These are phyloP conservation scores for Synchiropus splendidus DNA, from an alignment of 2,113 vertebrate species.

Conservation along the genomic window DNA sequence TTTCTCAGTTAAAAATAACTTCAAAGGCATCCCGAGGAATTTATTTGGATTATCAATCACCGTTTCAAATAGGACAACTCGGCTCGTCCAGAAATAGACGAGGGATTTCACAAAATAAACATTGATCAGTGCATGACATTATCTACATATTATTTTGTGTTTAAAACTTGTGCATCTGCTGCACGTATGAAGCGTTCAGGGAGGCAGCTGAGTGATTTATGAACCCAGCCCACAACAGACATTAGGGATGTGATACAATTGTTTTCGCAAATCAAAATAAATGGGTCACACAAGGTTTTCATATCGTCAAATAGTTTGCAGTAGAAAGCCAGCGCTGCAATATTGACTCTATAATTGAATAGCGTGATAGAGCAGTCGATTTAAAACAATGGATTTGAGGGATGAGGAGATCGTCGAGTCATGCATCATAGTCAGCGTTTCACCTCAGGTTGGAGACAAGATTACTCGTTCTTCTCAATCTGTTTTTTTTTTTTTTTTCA, in stretches of 20 bases:
- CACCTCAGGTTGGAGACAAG: slow-evolving; percentile 35
- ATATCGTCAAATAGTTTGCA: slow-evolving; percentile 66
- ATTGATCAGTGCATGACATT: slow-evolving; percentile 35
- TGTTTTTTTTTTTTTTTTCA: too few relatives aligned
- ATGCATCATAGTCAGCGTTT: slow-evolving; percentile 57
- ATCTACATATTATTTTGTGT: slow-evolving; percentile 21
- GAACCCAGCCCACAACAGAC: slow-evolving; percentile 46
- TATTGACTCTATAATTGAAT: slow-evolving; percentile 80
- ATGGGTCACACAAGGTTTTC: slow-evolving; percentile 72
- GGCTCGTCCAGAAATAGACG: slow-evolving; percentile 9
- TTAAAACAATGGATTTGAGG: slow-evolving; percentile 77
- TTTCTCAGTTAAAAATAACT: slow-evolving; percentile 13
- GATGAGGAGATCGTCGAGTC: slow-evolving; percentile 58
- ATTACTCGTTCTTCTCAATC: slow-evolving; percentile 47
- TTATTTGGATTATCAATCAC: slow-evolving; percentile 28
- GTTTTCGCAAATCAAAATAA: slow-evolving; percentile 71
- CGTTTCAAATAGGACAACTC: slow-evolving; percentile 9
- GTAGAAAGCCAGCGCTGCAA: slow-evolving; percentile 66
- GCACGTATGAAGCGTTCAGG: slow-evolving; percentile 9
- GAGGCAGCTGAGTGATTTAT: slow-evolving; percentile 45
- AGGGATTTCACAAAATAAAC: neutral
- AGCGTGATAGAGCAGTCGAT: slow-evolving; percentile 66
- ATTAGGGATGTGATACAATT: slow-evolving; percentile 66
- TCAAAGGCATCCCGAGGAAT: slow-evolving; percentile 30
- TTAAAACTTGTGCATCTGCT: slow-evolving; percentile 27